Evolutionary conservation across 2,888 invertebrate species (phyloP), one percentile per base, ranked within the genome.

Genomic region (Ophion obscuratus): DNA sequence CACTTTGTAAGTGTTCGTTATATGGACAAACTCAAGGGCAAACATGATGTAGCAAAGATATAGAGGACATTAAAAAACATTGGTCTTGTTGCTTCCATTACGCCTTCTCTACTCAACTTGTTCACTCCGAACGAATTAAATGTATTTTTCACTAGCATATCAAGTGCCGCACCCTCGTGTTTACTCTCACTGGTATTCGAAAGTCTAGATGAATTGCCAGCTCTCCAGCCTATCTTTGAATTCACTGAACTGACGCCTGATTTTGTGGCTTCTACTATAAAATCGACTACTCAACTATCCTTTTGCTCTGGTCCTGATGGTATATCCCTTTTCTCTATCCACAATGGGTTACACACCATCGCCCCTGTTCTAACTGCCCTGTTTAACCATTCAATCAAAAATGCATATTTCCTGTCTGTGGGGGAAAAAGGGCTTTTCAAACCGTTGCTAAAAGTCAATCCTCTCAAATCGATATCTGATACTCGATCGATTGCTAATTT

Each of bases 401-500:
- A 17, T 11, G 14, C 17, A 0, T n/a, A 31, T 40, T 44, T 61
- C 9, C 57, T 73, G 0, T 0, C 17, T 0, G 6, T 3, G 14
- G 67, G 80, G 59, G 74, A 66, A 11, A 9, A 4, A n/a, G 66
- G 73, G 0, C 36, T 59, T 14, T 24, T 80, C 1, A 36, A 57
- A 1, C 80, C 80, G 0, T 14, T 80, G 1, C 53, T 66, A 0
- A 73, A 80, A 14, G 24, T 57, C 0, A 36, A 20, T 9, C n/a
- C 66, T 0, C 80, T 73, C 0, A 36, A 2, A 9, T 27, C 75
- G 0, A 44, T 47, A 1, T 64, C 64, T 9, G 75, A 75, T 7
- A 64, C 64, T 14, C 27, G 80, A 1, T 73, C 71, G 1, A 73
- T 80, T 1, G 80, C 73, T 0, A 80, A 66, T 1, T 36, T 80